phyloP scores from a whole-genome alignment of 2,113 vertebrate species.

The Sclerurus mexicanus region DNA sequence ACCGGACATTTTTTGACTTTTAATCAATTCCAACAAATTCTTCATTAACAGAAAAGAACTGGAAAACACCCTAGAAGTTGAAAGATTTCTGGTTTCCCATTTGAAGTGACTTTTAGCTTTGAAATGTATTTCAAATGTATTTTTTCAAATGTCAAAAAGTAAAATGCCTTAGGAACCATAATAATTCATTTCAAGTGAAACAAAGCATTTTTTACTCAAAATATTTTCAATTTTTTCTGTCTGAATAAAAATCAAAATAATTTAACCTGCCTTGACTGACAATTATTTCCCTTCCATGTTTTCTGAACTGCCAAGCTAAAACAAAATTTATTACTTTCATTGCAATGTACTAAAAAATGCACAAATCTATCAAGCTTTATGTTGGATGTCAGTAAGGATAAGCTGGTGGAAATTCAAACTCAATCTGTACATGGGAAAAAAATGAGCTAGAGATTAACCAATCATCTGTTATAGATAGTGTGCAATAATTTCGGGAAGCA shows the following conservation, averaged over 20 bases:
- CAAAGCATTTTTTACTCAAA: background rate
- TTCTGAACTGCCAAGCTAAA: constrained; percentile 26
- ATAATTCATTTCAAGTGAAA: constrained; percentile 7
- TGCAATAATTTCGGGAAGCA: background rate
- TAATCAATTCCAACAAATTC: constrained; percentile 34
- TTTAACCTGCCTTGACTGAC: constrained; percentile 14
- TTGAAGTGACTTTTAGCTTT: constrained; percentile 11
- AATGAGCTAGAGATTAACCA: background rate
- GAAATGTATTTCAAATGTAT: constrained; percentile 14
- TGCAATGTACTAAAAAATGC: background rate
- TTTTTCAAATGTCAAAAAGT: background rate
- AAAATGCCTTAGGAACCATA: constrained; percentile 18
- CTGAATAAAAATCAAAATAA: constrained; percentile 24
- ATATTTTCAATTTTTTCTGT: background rate
- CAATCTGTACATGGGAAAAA: background rate
- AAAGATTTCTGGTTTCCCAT: constrained; percentile 43
- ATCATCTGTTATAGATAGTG: background rate
- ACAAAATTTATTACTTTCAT: constrained; percentile 12
- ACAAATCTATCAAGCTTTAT: background rate
- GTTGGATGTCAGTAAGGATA: constrained; percentile 38
- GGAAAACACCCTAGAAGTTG: constrained; percentile 2
- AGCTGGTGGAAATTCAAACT: constrained; percentile 35
- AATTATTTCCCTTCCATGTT: constrained; percentile 21
- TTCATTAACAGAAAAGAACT: constrained; percentile 24
- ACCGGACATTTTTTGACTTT: background rate